Evolutionary conservation across 2,888 invertebrate genomes (phyloP).

Genomic region (Diplazon laetatorius): DNA sequence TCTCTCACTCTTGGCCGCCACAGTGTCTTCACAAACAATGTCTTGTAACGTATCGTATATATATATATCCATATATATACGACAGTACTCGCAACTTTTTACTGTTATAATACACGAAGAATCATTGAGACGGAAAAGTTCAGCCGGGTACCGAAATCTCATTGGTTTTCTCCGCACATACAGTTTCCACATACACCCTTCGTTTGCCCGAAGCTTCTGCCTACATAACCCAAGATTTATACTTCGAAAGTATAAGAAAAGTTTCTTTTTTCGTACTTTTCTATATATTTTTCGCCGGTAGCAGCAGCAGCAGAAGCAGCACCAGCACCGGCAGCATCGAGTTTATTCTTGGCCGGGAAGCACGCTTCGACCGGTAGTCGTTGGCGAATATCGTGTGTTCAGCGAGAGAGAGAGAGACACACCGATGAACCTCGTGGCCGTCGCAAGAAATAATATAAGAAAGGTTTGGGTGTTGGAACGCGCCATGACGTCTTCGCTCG

Average conservation of each 20-base stretch:
- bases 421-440: constrained; percentile 26
- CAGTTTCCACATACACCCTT: background rate
- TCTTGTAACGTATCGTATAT: background rate
- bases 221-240: constrained; percentile 49
- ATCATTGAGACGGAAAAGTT: constrained; percentile 37
- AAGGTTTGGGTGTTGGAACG: constrained; percentile 17
- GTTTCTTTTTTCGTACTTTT: constrained; percentile 42
- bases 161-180: constrained; percentile 7
- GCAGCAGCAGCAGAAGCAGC: background rate
- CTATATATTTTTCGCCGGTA: constrained; percentile 17
- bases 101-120: constrained; percentile 29
- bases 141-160: constrained; percentile 33
- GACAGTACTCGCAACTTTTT: constrained; percentile 14
- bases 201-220: background rate
- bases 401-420: background rate
- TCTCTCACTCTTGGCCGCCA: background rate
- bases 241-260: constrained; percentile 50
- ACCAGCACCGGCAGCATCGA: constrained; percentile 16
- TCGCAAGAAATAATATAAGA: constrained; percentile 42
- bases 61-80: background rate
- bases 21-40: background rate
- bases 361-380: constrained; percentile 52
- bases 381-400: constrained; percentile 49
- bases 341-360: constrained; percentile 39
- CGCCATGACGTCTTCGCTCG: constrained; percentile 11